Conservation (phyloP, 2,113 vertebrate species). For the Prochilodus magdalenae region DNA sequence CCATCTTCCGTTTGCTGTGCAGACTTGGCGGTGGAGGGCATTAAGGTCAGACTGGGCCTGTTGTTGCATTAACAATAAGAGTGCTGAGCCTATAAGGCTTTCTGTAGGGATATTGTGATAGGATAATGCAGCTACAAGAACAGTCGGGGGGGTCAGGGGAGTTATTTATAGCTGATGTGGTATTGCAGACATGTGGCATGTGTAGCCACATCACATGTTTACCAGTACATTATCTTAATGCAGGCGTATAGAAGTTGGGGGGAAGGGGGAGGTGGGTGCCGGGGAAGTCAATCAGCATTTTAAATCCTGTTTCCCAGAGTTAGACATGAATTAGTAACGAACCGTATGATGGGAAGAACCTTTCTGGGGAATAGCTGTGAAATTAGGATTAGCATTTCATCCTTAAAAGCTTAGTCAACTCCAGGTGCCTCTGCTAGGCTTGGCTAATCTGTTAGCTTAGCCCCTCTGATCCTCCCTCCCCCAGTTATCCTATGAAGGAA, state of each 20-base stretch:
- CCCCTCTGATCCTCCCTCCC: slow-evolving; percentile 11
- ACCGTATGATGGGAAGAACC: slow-evolving; percentile 20
- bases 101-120: neutral
- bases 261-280: too few relatives aligned
- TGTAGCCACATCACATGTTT: neutral
- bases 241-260: neutral
- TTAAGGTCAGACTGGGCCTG: neutral
- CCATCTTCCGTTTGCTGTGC: neutral
- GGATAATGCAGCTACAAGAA: neutral
- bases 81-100: slow-evolving; percentile 10
- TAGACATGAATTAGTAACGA: neutral
- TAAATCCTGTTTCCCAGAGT: neutral
- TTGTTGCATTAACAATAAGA: neutral
- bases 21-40: neutral
- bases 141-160: neutral
- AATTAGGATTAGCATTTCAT: slow-evolving; percentile 47
- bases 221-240: neutral
- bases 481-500: slow-evolving; percentile 10
- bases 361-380: slow-evolving; percentile 36
- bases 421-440: slow-evolving; percentile 19
- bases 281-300: slow-evolving; percentile 2
- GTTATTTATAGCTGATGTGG: slow-evolving; percentile 6
- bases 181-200: neutral
- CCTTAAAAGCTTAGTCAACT: slow-evolving; percentile 47
- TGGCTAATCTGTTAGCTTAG: slow-evolving; percentile 47